These are phyloP conservation scores for Vulpes lagopus DNA, from an alignment of 2,113 vertebrate genomes.

Conservation along the genomic window DNA sequence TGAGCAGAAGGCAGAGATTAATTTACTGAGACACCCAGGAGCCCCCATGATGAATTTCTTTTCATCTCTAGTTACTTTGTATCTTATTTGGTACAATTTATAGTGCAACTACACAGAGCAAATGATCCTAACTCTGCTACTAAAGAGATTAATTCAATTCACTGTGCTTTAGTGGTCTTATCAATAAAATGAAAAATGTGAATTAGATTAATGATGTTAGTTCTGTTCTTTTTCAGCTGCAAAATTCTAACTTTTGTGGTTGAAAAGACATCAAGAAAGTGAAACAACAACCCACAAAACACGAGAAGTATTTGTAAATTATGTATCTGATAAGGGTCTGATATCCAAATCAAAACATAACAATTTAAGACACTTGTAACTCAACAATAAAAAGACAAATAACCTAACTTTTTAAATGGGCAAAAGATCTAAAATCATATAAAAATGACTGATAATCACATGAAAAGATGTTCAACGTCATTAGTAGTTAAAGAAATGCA, in stretches of 20 bases:
- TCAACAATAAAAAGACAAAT: neutral
- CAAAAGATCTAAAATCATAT: neutral
- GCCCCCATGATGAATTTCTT: neutral
- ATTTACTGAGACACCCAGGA: too few relatives aligned
- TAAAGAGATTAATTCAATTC: neutral
- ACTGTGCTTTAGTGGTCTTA: neutral
- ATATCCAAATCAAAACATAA: neutral
- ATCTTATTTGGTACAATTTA: neutral
- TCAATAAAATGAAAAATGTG: neutral
- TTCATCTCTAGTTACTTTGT: neutral
- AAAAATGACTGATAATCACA: neutral
- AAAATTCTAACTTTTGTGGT: neutral
- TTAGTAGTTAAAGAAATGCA: neutral
- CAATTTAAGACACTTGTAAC: neutral
- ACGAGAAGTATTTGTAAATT: slow-evolving; percentile 16
- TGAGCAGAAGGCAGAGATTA: too few relatives aligned
- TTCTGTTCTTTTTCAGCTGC: neutral
- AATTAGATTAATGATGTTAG: neutral
- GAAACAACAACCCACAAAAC: neutral
- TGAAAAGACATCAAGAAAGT: neutral
- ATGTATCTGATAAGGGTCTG: neutral
- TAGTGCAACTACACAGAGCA: neutral
- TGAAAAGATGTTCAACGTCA: neutral
- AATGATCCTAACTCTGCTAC: neutral
- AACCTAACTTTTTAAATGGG: neutral